Conservation (phyloP, 2,797 vertebrate genomes). For the Hybognathus amarus region DNA sequence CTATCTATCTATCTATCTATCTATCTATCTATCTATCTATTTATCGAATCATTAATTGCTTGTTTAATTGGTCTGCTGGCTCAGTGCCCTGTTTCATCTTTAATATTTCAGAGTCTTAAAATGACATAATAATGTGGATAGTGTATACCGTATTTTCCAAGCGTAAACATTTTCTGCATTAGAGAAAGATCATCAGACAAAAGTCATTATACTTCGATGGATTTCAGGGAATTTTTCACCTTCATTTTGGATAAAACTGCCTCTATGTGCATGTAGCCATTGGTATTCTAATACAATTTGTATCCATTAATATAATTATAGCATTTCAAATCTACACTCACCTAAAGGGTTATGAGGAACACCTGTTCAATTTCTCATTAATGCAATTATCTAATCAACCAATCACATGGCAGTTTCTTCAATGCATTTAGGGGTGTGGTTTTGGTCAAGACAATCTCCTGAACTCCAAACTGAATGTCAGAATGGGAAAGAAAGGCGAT, state of each 20-base stretch:
- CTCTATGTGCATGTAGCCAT: neutral
- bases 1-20: neutral
- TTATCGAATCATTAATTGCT: neutral
- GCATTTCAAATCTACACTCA: neutral
- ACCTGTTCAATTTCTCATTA: too few relatives aligned
- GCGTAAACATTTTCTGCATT: neutral
- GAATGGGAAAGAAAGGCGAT: too few relatives aligned
- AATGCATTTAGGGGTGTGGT: too few relatives aligned
- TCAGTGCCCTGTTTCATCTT: neutral
- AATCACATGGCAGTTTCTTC: too few relatives aligned
- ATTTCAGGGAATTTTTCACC: neutral
- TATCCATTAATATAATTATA: neutral
- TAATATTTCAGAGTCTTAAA: neutral
- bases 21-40: neutral
- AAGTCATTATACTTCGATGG: too few relatives aligned
- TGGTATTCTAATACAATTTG: neutral
- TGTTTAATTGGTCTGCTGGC: constrained; percentile 8
- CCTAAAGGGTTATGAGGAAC: too few relatives aligned
- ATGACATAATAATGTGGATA: neutral
- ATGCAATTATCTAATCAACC: too few relatives aligned
- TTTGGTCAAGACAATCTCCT: too few relatives aligned
- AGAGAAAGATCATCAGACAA: neutral
- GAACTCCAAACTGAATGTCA: too few relatives aligned
- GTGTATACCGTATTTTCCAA: neutral
- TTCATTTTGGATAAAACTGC: neutral